Evolutionary conservation across 2,113 vertebrate species (phyloP).

Genomic region (Lynx canadensis): DNA sequence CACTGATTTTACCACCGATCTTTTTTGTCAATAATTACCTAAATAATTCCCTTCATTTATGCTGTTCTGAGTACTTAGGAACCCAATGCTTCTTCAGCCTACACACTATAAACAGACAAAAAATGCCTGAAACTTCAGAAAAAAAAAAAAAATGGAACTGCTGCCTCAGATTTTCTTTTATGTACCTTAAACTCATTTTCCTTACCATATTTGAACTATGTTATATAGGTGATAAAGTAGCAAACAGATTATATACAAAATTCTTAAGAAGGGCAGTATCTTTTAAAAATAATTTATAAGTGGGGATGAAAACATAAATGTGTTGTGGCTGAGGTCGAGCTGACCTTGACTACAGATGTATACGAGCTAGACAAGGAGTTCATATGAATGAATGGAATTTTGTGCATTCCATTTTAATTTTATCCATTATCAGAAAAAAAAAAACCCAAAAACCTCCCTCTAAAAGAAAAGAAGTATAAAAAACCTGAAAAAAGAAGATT

Average conservation of each 20-base stretch:
- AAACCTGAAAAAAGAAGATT: not conserved
- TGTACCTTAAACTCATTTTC: not conserved
- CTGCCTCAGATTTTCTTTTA: not conserved
- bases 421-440: not conserved
- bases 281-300: not conserved
- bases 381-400: not conserved
- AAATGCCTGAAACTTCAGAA: not conserved
- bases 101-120: not conserved
- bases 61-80: not conserved
- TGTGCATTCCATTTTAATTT: not conserved
- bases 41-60: conserved; percentile 43
- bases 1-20: conserved; percentile 24
- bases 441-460: no score
- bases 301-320: not conserved
- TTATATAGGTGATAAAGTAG: not conserved
- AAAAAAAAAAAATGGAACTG: not conserved
- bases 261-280: not conserved
- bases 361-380: not conserved
- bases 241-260: not conserved
- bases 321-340: not conserved
- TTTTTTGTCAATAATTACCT: conserved; percentile 38
- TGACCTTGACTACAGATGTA: not conserved
- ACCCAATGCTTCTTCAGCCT: not conserved
- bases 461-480: not conserved
- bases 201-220: not conserved